Evolutionary conservation across 2,797 vertebrate species (phyloP).

Genomic region (Buphagus erythrorhynchus): DNA sequence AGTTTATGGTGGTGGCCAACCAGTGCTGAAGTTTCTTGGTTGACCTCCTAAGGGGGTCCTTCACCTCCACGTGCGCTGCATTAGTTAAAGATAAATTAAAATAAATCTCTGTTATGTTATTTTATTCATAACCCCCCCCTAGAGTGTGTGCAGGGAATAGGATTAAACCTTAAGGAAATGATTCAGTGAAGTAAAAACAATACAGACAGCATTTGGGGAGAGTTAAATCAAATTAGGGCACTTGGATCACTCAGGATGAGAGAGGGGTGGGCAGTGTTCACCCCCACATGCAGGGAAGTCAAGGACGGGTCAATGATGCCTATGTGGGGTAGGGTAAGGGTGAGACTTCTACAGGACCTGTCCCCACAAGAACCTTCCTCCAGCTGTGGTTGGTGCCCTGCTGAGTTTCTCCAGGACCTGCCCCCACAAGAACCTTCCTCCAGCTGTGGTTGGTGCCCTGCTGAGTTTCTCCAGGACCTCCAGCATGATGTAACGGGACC

Average conservation of each 20-base stretch:
- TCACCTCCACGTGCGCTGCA: not conserved
- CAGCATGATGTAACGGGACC: fast-evolving
- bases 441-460: not conserved
- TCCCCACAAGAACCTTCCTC: not conserved
- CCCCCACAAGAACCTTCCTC: not conserved
- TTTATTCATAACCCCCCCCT: not conserved
- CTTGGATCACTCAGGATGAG: not conserved
- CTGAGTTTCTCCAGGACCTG: not conserved
- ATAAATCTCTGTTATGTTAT: not conserved
- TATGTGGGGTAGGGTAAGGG: not conserved
- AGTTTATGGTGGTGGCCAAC: not conserved
- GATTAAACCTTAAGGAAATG: slow-evolving; percentile 28
- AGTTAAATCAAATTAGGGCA: not conserved
- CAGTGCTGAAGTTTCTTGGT: not conserved
- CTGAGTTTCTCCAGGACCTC: not conserved
- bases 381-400: not conserved
- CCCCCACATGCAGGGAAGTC: not conserved
- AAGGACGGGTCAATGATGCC: not conserved
- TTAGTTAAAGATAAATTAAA: not conserved
- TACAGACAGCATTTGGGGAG: not conserved
- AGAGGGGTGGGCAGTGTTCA: not conserved
- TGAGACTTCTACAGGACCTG: fast-evolving
- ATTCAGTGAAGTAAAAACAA: slow-evolving; percentile 5
- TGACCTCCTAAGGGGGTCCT: not conserved
- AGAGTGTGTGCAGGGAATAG: not conserved